Evolutionary conservation across 2,113 vertebrate genomes (phyloP).

Genomic region (Tiliqua scincoides): DNA sequence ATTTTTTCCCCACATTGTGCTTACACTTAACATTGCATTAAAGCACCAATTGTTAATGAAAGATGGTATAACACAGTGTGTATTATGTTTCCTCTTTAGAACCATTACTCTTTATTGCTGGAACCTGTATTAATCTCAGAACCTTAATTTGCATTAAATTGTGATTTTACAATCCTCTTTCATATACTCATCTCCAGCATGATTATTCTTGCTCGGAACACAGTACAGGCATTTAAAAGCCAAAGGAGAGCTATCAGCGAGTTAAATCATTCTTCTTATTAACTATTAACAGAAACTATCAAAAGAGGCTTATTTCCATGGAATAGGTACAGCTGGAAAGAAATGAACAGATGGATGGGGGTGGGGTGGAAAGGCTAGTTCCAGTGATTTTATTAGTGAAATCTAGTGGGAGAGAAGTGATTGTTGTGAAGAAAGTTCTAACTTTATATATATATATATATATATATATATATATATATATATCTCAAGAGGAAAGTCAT

Average conservation of each 20-base stretch:
- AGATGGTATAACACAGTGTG: slow-evolving; percentile 5
- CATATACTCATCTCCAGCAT: slow-evolving; percentile 42
- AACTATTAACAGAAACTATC: slow-evolving; percentile 61
- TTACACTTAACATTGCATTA: slow-evolving; percentile 16
- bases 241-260: slow-evolving; percentile 50
- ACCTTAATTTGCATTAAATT: slow-evolving; percentile 49
- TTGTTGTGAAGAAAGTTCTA: slow-evolving; percentile 36
- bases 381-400: slow-evolving; percentile 29
- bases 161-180: slow-evolving; percentile 39
- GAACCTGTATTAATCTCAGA: slow-evolving; percentile 61
- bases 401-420: slow-evolving; percentile 30
- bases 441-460: no score
- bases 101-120: slow-evolving; percentile 46
- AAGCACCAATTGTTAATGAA: slow-evolving; percentile 38
- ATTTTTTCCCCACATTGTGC: slow-evolving; percentile 12
- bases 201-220: slow-evolving; percentile 50
- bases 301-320: slow-evolving; percentile 57
- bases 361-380: slow-evolving; percentile 31
- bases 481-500: background rate
- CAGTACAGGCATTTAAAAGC: slow-evolving; percentile 55
- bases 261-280: slow-evolving; percentile 61
- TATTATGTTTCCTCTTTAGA: slow-evolving; percentile 47
- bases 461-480: no score
- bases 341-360: slow-evolving; percentile 46
- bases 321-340: slow-evolving; percentile 60